Percentiles rank a stretch among this genome's conserved stretches.
Evolutionary conservation across 2,113 vertebrate species (phyloP).

Genomic region (Scatophagus argus): DNA sequence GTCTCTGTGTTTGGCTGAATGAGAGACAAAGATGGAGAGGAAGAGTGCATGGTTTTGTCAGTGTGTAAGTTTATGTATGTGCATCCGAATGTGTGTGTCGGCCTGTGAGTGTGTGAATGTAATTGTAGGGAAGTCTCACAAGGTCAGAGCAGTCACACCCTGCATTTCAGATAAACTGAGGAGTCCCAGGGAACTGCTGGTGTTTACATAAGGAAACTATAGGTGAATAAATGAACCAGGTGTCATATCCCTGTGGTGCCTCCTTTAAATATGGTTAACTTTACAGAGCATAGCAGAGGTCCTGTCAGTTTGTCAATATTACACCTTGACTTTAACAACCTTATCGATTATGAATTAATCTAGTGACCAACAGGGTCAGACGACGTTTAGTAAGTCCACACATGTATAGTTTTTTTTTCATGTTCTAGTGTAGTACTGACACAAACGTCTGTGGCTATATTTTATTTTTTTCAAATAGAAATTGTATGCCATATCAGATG

Average conservation of each 20-base stretch:
- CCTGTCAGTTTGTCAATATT: slow-evolving; percentile 34
- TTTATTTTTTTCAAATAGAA: background rate
- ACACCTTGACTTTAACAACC: slow-evolving; percentile 40
- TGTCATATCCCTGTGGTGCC: slow-evolving; percentile 2
- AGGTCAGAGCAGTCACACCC: slow-evolving; percentile 62
- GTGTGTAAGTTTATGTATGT: slow-evolving; percentile 31
- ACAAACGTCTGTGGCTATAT: background rate
- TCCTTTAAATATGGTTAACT: slow-evolving; percentile 36
- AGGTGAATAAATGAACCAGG: slow-evolving; percentile 45
- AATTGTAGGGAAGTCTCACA: slow-evolving; percentile 56
- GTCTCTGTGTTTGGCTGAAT: slow-evolving; percentile 7
- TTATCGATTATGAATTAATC: slow-evolving; percentile 48
- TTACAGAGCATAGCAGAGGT: background rate
- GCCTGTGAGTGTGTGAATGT: slow-evolving; percentile 6
- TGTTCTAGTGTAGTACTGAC: background rate
- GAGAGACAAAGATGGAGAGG: slow-evolving; percentile 54
- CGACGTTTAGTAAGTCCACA: slow-evolving; percentile 29
- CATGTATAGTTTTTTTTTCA: background rate
- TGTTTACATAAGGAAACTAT: slow-evolving; percentile 46
- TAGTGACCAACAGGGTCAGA: slow-evolving; percentile 2
- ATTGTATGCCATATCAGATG: background rate
- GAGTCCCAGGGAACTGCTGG: slow-evolving; percentile 48
- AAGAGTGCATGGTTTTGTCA: slow-evolving; percentile 25
- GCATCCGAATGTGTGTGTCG: slow-evolving; percentile 40
- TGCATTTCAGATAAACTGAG: slow-evolving; percentile 69